These are phyloP conservation scores for Microctenopoma steveboyesi DNA, from an alignment of 2,797 vertebrate genomes.

Conservation along the genomic window DNA sequence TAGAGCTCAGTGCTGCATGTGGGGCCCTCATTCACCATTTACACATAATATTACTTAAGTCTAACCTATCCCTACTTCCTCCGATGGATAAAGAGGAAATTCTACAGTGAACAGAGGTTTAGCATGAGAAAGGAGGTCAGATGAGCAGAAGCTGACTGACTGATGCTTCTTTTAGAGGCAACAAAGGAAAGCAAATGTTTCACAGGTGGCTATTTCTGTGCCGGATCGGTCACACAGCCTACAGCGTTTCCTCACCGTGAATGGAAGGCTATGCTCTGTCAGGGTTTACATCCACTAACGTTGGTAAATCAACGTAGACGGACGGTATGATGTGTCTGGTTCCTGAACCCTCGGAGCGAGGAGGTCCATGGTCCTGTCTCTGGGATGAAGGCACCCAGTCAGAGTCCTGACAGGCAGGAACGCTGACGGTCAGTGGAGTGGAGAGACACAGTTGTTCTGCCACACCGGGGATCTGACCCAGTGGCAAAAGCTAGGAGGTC, in stretches of 20 bases:
- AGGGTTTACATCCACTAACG: conserved; percentile 27
- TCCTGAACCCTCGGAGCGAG: conserved; percentile 1
- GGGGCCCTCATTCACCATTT: not conserved
- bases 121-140: conserved; percentile 66
- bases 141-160: conserved; percentile 50
- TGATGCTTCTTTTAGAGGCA: conserved; percentile 43
- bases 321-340: conserved; percentile 11
- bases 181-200: conserved; percentile 27
- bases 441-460: conserved; percentile 33
- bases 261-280: conserved; percentile 2
- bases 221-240: conserved; percentile 29
- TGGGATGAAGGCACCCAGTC: conserved; percentile 34
- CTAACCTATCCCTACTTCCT: conserved; percentile 8
- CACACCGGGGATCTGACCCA: conserved; percentile 58
- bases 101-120: conserved; percentile 44
- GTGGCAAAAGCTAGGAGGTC: conserved; percentile 47
- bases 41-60: not conserved
- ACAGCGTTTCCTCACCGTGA: conserved; percentile 6
- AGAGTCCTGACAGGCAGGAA: conserved; percentile 54
- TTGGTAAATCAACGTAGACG: conserved; percentile 24
- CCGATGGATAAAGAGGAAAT: conserved; percentile 5
- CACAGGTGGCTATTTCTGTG: conserved; percentile 41
- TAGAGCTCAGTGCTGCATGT: not conserved
- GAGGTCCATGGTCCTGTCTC: conserved; percentile 28
- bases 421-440: conserved; percentile 50